These are phyloP conservation scores for Thunnus maccoyii DNA, from an alignment of 2,113 vertebrate genomes.

Conservation along the genomic window DNA sequence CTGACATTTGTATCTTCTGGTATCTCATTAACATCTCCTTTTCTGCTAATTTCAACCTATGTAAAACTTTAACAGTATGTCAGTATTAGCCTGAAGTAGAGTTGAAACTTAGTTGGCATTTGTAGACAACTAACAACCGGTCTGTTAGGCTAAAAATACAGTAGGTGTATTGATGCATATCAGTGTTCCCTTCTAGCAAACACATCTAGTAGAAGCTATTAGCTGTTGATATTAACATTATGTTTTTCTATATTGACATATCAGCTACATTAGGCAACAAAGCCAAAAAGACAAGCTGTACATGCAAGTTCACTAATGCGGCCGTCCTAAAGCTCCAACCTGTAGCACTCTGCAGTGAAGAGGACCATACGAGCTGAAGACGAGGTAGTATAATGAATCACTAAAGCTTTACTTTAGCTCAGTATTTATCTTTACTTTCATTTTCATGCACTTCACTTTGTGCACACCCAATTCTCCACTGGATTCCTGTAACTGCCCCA, in stretches of 20 bases:
- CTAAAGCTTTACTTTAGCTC: too few relatives aligned
- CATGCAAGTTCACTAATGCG: not conserved
- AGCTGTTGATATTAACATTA: not conserved
- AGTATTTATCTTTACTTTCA: too few relatives aligned
- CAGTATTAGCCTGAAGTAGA: not conserved
- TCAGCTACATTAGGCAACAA: not conserved
- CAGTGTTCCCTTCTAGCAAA: not conserved
- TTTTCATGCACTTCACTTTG: not conserved
- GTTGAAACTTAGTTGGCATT: not conserved
- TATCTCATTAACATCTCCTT: not conserved
- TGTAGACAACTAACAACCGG: not conserved
- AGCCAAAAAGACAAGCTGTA: not conserved
- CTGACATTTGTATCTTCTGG: not conserved
- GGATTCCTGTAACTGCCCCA: not conserved
- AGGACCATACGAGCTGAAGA: too few relatives aligned
- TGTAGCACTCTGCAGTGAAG: too few relatives aligned
- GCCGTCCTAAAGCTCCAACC: too few relatives aligned
- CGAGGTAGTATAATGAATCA: too few relatives aligned
- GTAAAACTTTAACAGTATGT: too few relatives aligned
- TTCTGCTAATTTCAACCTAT: not conserved
- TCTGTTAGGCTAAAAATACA: not conserved
- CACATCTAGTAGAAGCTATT: not conserved
- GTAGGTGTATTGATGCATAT: not conserved
- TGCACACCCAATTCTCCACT: not conserved
- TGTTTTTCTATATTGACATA: not conserved